Conservation (phyloP, 2,797 vertebrate species). For the Sebastes oblongus region DNA sequence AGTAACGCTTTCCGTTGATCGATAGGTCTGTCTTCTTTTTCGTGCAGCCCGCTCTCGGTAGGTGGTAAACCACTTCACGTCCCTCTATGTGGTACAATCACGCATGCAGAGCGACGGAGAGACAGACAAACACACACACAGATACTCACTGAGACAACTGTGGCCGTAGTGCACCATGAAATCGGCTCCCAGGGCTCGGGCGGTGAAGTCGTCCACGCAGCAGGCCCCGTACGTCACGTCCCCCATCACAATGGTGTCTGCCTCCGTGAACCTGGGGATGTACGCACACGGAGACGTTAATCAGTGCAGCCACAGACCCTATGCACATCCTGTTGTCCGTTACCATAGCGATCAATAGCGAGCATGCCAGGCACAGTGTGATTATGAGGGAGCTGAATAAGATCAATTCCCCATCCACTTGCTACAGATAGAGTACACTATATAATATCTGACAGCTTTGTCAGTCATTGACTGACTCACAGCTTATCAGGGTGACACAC, state of each 20-base stretch:
- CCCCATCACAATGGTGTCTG: conserved; percentile 94
- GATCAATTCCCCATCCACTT: conserved; percentile 51
- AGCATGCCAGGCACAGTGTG: conserved; percentile 16
- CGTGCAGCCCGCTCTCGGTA: background rate
- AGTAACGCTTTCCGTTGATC: conserved; percentile 53
- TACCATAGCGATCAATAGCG: conserved; percentile 47
- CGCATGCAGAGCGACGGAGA: background rate
- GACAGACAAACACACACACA: background rate
- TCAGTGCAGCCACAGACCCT: conserved; percentile 29
- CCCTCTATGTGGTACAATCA: background rate
- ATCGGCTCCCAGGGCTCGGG: conserved; percentile 92
- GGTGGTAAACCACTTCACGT: conserved; percentile 2
- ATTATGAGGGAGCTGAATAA: conserved; percentile 42
- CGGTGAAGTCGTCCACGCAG: conserved; percentile 97
- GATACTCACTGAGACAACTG: conserved; percentile 92
- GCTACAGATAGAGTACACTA: conserved; percentile 14
- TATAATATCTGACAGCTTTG: conserved; percentile 26
- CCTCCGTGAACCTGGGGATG: conserved; percentile 87
- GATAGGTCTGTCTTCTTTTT: conserved; percentile 9
- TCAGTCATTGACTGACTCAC: conserved; percentile 42
- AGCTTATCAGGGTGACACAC: conserved; percentile 13
- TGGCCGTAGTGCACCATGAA: conserved; percentile 99
- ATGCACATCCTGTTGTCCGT: conserved; percentile 25
- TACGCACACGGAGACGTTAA: conserved; percentile 10
- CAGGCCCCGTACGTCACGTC: conserved; percentile 98